Percentiles rank a stretch among this genome's conserved stretches.
Conservation (phyloP, 2,797 vertebrate species). For the Hippopotamyrus pictus region DNA sequence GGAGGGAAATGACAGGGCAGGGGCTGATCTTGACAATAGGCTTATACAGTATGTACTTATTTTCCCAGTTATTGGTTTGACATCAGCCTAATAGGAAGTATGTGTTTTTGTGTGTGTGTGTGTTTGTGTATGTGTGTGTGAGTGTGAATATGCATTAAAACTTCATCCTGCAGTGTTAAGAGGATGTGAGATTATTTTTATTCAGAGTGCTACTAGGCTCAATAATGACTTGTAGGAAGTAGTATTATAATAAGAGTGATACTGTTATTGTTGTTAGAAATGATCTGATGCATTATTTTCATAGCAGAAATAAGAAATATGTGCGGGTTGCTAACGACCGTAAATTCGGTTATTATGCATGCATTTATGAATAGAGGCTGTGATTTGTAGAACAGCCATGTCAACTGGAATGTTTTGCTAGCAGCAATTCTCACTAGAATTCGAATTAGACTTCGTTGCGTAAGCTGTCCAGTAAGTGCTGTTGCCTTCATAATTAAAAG, state of each 20-base stretch:
- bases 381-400: background rate
- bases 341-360: background rate
- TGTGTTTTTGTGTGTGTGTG: background rate
- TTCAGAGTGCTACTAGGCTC: background rate
- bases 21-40: background rate
- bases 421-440: background rate
- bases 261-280: background rate
- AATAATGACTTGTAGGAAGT: background rate
- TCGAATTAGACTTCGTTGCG: background rate
- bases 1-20: background rate
- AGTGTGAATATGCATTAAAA: background rate
- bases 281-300: background rate
- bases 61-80: background rate
- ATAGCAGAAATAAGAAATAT: background rate
- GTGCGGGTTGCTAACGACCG: background rate
- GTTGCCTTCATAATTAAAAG: constrained; percentile 14
- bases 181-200: background rate
- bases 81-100: background rate
- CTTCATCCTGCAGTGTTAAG: background rate
- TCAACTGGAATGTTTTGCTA: background rate
- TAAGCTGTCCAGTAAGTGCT: background rate
- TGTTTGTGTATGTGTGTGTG: background rate
- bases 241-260: background rate
- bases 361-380: background rate
- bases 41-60: background rate